Conservation (phyloP, 2,888 invertebrate genomes). For the Teleiodes luculella region DNA sequence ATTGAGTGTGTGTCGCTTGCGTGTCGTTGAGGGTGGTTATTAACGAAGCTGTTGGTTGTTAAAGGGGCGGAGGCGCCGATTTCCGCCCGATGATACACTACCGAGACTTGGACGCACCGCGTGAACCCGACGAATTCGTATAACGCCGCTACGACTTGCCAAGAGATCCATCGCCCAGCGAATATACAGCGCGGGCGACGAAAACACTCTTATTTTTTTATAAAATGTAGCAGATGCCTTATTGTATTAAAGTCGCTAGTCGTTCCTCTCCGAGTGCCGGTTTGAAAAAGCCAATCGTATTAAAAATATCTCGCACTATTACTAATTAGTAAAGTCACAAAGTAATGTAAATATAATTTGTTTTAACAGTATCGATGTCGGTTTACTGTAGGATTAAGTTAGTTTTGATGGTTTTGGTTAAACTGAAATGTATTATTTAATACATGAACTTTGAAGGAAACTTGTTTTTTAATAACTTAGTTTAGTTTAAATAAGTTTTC, state of each 20-base stretch:
- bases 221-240: not conserved
- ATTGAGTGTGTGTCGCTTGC: constrained; percentile 32
- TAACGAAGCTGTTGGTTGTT: constrained; percentile 70
- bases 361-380: constrained; percentile 4
- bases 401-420: constrained; percentile 4
- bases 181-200: not conserved
- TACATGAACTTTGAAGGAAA: constrained; percentile 6
- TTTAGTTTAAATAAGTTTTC: no score
- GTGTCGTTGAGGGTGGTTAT: constrained; percentile 29
- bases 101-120: constrained; percentile 94
- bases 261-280: not conserved
- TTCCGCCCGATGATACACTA: constrained; percentile 94
- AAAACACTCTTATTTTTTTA: not conserved
- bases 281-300: not conserved
- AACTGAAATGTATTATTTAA: constrained; percentile 9
- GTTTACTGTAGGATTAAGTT: constrained; percentile 10
- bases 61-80: constrained; percentile 86
- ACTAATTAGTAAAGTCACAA: constrained; percentile 11
- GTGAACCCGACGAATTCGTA: constrained; percentile 92
- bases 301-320: not conserved
- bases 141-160: constrained; percentile 57
- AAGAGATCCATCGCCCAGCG: constrained; percentile 4
- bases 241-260: not conserved
- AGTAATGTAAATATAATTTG: constrained; percentile 16
- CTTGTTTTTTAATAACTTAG: constrained; percentile 3